Evolutionary conservation across 2,797 vertebrate species (phyloP), one percentile per base, ranked within the genome.

Genomic region (Echeneis naucrates): DNA sequence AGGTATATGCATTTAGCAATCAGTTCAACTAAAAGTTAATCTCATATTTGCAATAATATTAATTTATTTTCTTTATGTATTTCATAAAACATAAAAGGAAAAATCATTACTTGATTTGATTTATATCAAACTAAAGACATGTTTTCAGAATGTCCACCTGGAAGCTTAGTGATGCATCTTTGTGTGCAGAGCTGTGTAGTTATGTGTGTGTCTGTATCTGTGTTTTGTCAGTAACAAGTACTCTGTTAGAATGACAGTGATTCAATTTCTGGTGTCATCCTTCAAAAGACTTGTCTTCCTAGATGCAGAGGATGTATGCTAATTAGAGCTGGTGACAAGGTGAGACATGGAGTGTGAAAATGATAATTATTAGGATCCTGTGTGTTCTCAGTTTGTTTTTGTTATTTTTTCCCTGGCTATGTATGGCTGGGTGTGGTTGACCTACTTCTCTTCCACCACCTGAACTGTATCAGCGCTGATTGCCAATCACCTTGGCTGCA

Each of bases 341-440:
- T 75, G 65, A 79, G 59, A 62, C 2, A 77, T 63, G 56, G 33
- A 59, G 37, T 60, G 19, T 60, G 57, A 38, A 77, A 62, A 70
- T 24, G 48, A 54, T 77, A 78, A 87, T 89, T 85, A 68, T 83
- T 70, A 77, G 71, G 47, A 45, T 74, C n/a, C n/a, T n/a, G n/a
- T n/a, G n/a, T n/a, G n/a, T n/a, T n/a, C n/a, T n/a, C n/a, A n/a
- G n/a, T n/a, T n/a, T n/a, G n/a, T n/a, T n/a, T n/a, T n/a, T n/a
- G n/a, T n/a, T n/a, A n/a, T n/a, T n/a, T n/a, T n/a, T n/a, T n/a
- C n/a, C n/a, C n/a, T n/a, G n/a, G n/a, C n/a, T n/a, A n/a, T n/a
- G n/a, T n/a, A n/a, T n/a, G n/a, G n/a, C n/a, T n/a, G n/a, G n/a
- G n/a, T n/a, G n/a, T n/a, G n/a, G n/a, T n/a, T n/a, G n/a, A n/a